Evolutionary conservation across 2,797 vertebrate genomes (phyloP).

Genomic region (Sarcophilus harrisii): DNA sequence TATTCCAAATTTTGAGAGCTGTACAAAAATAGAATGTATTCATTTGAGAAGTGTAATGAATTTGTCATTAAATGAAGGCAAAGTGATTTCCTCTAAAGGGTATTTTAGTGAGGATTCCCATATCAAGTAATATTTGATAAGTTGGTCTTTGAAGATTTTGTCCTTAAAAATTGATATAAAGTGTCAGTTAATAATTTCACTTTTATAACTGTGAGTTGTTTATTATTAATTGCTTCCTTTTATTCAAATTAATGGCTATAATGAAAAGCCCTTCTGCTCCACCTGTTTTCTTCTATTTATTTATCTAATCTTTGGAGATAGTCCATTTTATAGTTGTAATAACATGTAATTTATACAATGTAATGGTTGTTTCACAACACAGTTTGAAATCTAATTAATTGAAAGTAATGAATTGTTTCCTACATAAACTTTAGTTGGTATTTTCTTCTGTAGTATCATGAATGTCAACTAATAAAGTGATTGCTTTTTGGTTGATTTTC

Average conservation of each 20-base stretch:
- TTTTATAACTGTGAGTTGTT: background rate
- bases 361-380: constrained; percentile 3
- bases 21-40: background rate
- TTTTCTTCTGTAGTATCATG: constrained; percentile 16
- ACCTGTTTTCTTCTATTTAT: background rate
- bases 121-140: background rate
- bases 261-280: background rate
- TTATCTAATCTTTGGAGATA: constrained; percentile 14
- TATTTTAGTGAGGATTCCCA: background rate
- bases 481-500: constrained; percentile 40
- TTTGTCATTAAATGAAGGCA: background rate
- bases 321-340: constrained; percentile 36
- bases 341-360: background rate
- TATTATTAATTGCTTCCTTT: too few species aligned
- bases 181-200: background rate
- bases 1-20: background rate
- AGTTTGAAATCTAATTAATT: constrained; percentile 32
- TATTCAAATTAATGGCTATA: too few species aligned
- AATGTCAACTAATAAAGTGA: background rate
- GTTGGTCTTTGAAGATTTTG: background rate
- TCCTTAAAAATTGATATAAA: background rate
- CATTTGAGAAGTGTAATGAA: background rate
- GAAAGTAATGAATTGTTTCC: constrained; percentile 13
- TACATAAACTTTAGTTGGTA: background rate
- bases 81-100: background rate